Base-by-base conservation (phyloP, 2,888 invertebrate species). In the Stegophylla sp. region DNA sequence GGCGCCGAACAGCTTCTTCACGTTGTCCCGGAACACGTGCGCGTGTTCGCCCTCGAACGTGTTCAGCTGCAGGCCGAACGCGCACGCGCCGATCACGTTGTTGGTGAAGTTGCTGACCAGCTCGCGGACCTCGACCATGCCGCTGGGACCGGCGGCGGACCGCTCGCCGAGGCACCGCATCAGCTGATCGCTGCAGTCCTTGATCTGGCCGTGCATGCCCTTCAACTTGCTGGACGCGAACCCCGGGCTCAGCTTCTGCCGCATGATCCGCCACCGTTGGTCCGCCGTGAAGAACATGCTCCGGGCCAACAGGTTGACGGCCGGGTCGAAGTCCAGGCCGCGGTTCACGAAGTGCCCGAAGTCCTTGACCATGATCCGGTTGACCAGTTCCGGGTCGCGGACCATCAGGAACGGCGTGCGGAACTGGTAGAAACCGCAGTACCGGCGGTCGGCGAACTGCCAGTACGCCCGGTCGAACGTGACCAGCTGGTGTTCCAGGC, bases 181-280 rank as follows among this genome's bases (percentile, higher is more conserved):
- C 61, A 88, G 85, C 59, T 86, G 85, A 48, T 86, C 85, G 20
- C 86, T 85, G 45, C 86, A 87, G 61, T 87, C 86, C 53, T 85
- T 83, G 85, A 89, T 87, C 51, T 88, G 85, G 0, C 86, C 86
- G 43, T 88, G 86, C 89, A 89, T 89, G 56, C 85, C 85, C 84
- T 88, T 89, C 81, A 90, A 85, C 84, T 89, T 90, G 23, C 88
- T 89, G 1, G 88, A 87, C 0, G 89, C 88, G 84, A 90, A 88
- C 0, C 88, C 88, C 0, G 90, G 89, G 0, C 89, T 87, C 45
- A 90, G 85, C 83, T 89, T 89, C 0, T 86, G 84, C 34, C 90
- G 86, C 28, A 89, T 84, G 41, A 85, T 85, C 84, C 87, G 89
- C 90, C 90, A 90, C 1, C 87, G 86, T 0, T 88, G 87, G 82